phyloP scores from a whole-genome alignment of 1,140 invertebrate species.

The Eubasilissa regina region DNA sequence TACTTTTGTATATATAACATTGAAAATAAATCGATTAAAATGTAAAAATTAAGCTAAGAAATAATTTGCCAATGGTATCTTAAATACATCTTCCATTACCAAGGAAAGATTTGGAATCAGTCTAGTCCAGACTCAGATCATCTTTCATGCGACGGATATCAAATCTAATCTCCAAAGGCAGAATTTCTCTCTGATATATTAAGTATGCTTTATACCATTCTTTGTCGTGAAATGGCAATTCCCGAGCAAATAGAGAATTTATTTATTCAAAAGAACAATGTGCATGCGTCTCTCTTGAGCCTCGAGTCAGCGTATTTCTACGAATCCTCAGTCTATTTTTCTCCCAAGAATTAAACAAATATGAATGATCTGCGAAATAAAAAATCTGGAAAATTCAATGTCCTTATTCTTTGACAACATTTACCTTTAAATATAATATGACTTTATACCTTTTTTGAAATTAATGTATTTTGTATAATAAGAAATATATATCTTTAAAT shows the following conservation, averaged over 20 bases:
- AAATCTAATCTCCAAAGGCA: conserved; percentile 56
- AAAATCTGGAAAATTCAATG: conserved; percentile 54
- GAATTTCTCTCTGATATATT: conserved; percentile 46
- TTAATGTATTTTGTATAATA: not conserved
- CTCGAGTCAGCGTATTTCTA: conserved; percentile 23
- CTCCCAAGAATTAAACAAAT: conserved; percentile 57
- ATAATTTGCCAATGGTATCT: conserved; percentile 15
- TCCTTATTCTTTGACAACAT: conserved; percentile 49
- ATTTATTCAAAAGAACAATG: conserved; percentile 61
- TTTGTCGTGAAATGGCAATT: conserved; percentile 40
- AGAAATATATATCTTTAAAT: too few relatives aligned
- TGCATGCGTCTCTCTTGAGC: conserved; percentile 25
- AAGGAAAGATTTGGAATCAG: conserved; percentile 15
- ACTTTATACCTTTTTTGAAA: conserved; percentile 11
- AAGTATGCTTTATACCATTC: conserved; percentile 48
- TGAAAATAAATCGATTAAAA: too few relatives aligned
- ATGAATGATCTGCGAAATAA: conserved; percentile 40
- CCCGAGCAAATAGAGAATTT: conserved; percentile 57
- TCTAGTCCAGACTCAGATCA: conserved; percentile 16
- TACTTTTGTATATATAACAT: too few relatives aligned
- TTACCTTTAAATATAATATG: conserved; percentile 3
- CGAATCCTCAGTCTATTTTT: conserved; percentile 35
- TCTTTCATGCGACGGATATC: not conserved
- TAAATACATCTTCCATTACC: conserved; percentile 12
- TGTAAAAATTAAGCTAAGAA: too few relatives aligned